These are phyloP conservation scores for Pemphredon lugubris DNA, from an alignment of 2,888 invertebrate species.

Conservation along the genomic window DNA sequence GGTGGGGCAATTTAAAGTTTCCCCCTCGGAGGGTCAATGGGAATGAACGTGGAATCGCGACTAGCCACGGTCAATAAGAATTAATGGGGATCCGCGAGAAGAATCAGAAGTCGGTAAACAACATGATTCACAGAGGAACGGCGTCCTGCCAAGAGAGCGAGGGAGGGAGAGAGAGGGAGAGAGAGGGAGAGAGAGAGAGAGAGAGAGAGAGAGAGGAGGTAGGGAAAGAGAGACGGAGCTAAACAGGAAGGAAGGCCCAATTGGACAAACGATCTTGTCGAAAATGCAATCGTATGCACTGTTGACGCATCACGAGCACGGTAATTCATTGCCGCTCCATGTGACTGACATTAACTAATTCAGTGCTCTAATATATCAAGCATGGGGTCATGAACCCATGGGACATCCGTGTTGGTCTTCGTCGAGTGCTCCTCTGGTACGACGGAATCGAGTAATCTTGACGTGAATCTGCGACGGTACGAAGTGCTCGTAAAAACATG, in stretches of 20 bases:
- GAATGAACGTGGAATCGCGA: not conserved
- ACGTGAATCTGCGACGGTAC: no score
- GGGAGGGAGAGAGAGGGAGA: no score
- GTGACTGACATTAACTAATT: conserved; percentile 75
- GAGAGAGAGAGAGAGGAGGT: not conserved
- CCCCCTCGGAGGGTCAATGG: no score
- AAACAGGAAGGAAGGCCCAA: conserved; percentile 69
- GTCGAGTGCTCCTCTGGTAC: conserved; percentile 7
- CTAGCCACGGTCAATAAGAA: no score
- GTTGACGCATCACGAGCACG: conserved; percentile 64
- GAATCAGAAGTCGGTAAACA: conserved; percentile 15
- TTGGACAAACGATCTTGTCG: conserved; percentile 69
- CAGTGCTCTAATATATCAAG: conserved; percentile 67
- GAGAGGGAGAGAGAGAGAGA: no score
- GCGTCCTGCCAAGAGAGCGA: not conserved
- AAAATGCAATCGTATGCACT: conserved; percentile 68
- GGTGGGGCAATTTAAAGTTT: no score
- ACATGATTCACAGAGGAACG: conserved; percentile 13
- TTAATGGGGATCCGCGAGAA: not conserved
- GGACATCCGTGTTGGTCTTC: conserved; percentile 60
- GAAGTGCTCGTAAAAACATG: no score
- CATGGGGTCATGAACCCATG: conserved; percentile 75
- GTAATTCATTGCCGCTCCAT: conserved; percentile 68
- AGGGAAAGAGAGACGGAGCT: conserved; percentile 17
- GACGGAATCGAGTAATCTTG: no score